Evolutionary conservation across 2,888 invertebrate genomes (phyloP).

Genomic region (Orchestes rusci): DNA sequence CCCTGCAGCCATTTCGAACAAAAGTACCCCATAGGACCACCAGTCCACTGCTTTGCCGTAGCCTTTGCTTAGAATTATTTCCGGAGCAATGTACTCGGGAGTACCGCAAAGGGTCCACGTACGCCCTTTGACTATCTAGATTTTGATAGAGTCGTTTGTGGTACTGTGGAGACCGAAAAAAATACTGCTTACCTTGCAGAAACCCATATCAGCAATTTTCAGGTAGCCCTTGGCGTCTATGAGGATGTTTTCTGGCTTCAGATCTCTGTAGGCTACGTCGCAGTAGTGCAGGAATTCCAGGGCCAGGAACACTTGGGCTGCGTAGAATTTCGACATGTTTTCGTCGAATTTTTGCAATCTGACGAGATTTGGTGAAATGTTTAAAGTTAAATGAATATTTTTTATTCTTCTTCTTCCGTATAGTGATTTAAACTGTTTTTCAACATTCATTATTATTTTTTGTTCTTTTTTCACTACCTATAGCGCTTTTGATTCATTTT

Average conservation of each 20-base stretch:
- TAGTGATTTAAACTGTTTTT: no score
- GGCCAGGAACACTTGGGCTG: constrained; percentile 79
- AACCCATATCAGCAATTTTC: constrained; percentile 92
- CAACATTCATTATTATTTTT: no score
- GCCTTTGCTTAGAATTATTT: constrained; percentile 81
- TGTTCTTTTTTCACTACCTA: no score
- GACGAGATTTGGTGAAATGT: constrained; percentile 12
- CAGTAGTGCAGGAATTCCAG: constrained; percentile 88
- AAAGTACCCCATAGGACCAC: constrained; percentile 88
- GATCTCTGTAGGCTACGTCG: constrained; percentile 80
- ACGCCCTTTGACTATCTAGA: constrained; percentile 53
- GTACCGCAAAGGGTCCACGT: constrained; percentile 94
- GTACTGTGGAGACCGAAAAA: background rate
- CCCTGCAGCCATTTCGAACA: constrained; percentile 87
- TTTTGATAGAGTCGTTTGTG: constrained; percentile 4
- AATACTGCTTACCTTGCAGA: constrained; percentile 78
- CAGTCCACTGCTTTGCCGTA: constrained; percentile 91
- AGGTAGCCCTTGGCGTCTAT: constrained; percentile 71
- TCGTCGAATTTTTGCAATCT: constrained; percentile 58
- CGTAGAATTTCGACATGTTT: constrained; percentile 77
- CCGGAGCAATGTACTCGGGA: constrained; percentile 92
- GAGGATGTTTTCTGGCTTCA: constrained; percentile 89
- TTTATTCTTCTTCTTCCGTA: no score
- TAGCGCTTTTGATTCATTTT: no score
- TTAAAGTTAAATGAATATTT: background rate